These are phyloP conservation scores for Luperina testacea DNA, from an alignment of 2,888 invertebrate species.

Conservation along the genomic window DNA sequence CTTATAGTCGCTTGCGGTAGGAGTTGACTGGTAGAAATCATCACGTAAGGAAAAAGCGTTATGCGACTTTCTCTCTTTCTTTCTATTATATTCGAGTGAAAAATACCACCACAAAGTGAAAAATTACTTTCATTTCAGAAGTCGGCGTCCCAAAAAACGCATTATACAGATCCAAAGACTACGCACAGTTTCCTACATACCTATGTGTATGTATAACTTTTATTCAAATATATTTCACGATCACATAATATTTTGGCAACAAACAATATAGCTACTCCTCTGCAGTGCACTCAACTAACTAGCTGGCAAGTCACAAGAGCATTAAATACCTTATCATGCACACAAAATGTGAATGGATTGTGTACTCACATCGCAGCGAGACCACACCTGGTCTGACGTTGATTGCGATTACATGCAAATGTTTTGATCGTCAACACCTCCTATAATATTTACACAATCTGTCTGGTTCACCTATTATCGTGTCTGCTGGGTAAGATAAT, in stretches of 20 bases:
- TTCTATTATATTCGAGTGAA: too few relatives aligned
- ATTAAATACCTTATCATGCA: neutral
- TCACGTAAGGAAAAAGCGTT: too few relatives aligned
- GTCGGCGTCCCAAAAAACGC: too few relatives aligned
- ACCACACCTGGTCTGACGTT: constrained; percentile 14
- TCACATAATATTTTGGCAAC: neutral
- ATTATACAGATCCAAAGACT: too few relatives aligned
- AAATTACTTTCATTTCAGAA: too few relatives aligned
- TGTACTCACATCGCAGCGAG: constrained; percentile 22
- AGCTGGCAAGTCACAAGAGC: neutral
- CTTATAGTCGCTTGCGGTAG: too few relatives aligned
- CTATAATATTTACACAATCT: constrained; percentile 41
- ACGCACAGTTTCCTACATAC: neutral
- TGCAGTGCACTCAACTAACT: neutral
- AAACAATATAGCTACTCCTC: neutral
- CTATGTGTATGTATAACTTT: neutral
- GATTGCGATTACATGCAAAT: constrained; percentile 42
- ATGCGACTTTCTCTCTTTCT: too few relatives aligned
- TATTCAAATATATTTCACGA: neutral
- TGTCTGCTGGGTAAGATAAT: constrained; percentile 30
- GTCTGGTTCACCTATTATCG: constrained; percentile 30
- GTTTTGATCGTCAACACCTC: constrained; percentile 25
- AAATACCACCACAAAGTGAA: too few relatives aligned
- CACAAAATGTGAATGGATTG: constrained; percentile 24
- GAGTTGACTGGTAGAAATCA: too few relatives aligned